Conservation (phyloP, 2,888 invertebrate species). For the Nycteola revayana region DNA sequence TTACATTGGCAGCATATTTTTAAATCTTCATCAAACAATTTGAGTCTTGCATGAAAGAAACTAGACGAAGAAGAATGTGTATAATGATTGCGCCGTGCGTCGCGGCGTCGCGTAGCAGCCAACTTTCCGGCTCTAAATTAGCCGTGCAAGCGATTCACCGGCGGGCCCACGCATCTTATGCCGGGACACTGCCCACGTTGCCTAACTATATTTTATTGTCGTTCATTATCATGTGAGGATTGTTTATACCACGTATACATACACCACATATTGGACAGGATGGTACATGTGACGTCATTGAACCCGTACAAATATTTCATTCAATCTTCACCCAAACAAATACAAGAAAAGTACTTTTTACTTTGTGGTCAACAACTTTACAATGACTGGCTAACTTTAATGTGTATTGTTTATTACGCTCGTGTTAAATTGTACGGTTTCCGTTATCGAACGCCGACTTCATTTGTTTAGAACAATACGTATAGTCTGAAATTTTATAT, state of each 20-base stretch:
- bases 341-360: neutral
- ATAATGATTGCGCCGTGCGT: conserved; percentile 57
- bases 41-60: conserved; percentile 42
- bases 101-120: conserved; percentile 54
- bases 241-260: conserved; percentile 7
- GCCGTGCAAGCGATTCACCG: conserved; percentile 56
- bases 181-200: conserved; percentile 20
- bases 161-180: conserved; percentile 49
- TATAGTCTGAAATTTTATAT: neutral
- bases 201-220: conserved; percentile 13
- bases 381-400: neutral
- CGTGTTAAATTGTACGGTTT: neutral
- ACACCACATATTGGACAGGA: conserved; percentile 15
- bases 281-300: conserved; percentile 9
- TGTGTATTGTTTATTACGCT: neutral
- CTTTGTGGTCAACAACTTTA: conserved; percentile 1
- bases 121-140: conserved; percentile 70
- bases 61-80: conserved; percentile 54
- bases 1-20: conserved; percentile 12
- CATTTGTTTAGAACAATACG: neutral
- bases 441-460: neutral
- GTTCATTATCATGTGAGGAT: neutral
- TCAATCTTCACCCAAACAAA: neutral
- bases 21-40: conserved; percentile 30
- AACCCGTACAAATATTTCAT: neutral